Evolutionary conservation across 2,797 vertebrate genomes (phyloP).

Genomic region (Lerista edwardsae): DNA sequence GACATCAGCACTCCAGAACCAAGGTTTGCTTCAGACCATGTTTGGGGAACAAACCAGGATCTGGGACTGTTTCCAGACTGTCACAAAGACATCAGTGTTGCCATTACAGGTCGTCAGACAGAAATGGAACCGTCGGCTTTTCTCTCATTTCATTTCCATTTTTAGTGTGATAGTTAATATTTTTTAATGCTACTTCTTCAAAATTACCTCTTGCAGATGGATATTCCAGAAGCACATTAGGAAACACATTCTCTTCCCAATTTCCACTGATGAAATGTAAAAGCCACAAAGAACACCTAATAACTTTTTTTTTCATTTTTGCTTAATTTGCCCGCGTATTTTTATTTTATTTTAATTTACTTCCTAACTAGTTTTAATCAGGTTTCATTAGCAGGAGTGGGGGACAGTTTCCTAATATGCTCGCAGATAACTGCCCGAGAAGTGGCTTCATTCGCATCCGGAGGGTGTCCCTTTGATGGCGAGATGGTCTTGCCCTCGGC

Average conservation of each 20-base stretch:
- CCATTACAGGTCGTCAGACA: not conserved
- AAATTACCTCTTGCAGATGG: conserved; percentile 13
- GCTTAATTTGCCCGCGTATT: conserved; percentile 14
- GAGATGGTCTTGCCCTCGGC: not conserved
- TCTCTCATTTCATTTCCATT: not conserved
- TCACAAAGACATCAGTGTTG: not conserved
- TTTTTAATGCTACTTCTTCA: conserved; percentile 3
- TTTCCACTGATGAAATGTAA: conserved; percentile 19
- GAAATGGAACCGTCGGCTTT: not conserved
- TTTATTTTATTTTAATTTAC: conserved; percentile 40
- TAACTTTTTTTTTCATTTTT: not conserved
- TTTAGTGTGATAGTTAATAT: conserved; percentile 7
- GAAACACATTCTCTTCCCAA: not conserved
- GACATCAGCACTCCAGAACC: no score
- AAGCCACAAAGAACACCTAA: not conserved
- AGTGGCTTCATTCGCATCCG: not conserved
- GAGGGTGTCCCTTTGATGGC: not conserved
- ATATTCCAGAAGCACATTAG: conserved; percentile 1
- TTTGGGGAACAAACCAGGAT: no score
- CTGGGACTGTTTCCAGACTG: not conserved
- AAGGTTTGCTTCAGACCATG: no score
- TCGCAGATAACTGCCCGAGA: conserved; percentile 1
- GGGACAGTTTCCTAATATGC: conserved; percentile 10
- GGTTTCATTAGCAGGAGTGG: conserved; percentile 24
- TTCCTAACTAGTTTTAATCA: conserved; percentile 24